These are phyloP conservation scores for Magallana angulata DNA, from an alignment of 1,140 invertebrate genomes.

Conservation along the genomic window DNA sequence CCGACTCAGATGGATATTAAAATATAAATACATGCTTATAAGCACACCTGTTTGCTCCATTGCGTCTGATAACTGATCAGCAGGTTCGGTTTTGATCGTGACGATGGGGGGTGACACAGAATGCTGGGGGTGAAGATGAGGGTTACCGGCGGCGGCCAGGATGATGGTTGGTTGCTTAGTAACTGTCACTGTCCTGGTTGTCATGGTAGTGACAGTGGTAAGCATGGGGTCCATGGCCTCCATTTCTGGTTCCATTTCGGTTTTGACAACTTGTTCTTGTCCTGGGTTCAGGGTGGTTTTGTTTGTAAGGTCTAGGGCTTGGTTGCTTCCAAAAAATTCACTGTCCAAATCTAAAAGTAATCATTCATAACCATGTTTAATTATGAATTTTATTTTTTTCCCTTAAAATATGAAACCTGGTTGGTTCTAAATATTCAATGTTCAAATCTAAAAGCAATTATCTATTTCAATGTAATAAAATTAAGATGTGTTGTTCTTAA, in stretches of 20 bases:
- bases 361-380: no score
- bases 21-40: neutral
- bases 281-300: slow-evolving; percentile 49
- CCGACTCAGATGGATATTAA: no score
- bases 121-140: slow-evolving; percentile 43
- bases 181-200: slow-evolving; percentile 55
- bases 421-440: slow-evolving; percentile 66
- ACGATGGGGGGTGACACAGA: slow-evolving; percentile 57
- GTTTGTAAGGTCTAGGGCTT: slow-evolving; percentile 66
- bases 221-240: slow-evolving; percentile 56
- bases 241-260: slow-evolving; percentile 59
- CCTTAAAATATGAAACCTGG: slow-evolving; percentile 63
- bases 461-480: no score
- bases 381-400: no score
- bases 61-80: slow-evolving; percentile 54
- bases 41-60: slow-evolving; percentile 60
- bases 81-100: slow-evolving; percentile 69
- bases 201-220: slow-evolving; percentile 57
- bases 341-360: slow-evolving; percentile 68
- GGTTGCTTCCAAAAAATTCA: slow-evolving; percentile 67
- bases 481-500: neutral
- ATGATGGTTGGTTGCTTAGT: slow-evolving; percentile 71
- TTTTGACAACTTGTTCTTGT: slow-evolving; percentile 50
- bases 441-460: slow-evolving; percentile 66
- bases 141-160: slow-evolving; percentile 59